A percentile compares a stretch with the other conserved stretches of the same genome.
These are phyloP conservation scores for Diorhabda elongata DNA, from an alignment of 1,140 invertebrate species.

Conservation along the genomic window DNA sequence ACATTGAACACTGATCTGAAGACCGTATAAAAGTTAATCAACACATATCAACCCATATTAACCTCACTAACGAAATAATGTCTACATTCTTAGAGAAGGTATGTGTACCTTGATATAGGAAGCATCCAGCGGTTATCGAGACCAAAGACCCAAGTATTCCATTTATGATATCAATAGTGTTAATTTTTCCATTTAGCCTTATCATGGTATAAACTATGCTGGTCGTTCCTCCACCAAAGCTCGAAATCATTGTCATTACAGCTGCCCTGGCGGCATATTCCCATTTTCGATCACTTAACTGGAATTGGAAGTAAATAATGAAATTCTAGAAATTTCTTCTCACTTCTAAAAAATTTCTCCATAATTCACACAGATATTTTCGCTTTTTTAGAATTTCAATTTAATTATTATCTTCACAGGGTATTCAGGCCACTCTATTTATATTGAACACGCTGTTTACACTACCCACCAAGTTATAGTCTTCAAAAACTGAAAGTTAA, in stretches of 20 bases:
- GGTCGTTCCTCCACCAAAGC: conserved; percentile 80
- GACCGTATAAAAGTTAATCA: not conserved
- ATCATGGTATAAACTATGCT: conserved; percentile 66
- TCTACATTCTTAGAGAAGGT: too few species aligned
- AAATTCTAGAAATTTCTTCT: not conserved
- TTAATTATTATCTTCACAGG: too few species aligned
- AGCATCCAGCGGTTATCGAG: conserved; percentile 87
- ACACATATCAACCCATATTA: not conserved
- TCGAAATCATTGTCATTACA: conserved; percentile 83
- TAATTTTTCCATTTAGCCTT: conserved; percentile 67
- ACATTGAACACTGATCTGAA: not conserved
- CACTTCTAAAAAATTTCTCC: too few species aligned
- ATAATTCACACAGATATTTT: too few species aligned
- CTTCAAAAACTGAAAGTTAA: too few species aligned
- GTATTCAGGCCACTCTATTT: too few species aligned
- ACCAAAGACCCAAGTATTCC: conserved; percentile 83
- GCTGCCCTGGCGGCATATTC: conserved; percentile 84
- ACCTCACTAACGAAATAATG: not conserved
- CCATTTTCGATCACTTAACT: conserved; percentile 71
- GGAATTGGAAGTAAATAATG: conserved; percentile 27
- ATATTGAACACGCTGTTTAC: too few species aligned
- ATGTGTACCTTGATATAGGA: conserved; percentile 61
- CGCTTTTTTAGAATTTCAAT: too few species aligned
- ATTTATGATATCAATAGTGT: conserved; percentile 84
- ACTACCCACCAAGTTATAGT: too few species aligned